Conservation (phyloP, 2,888 invertebrate species). For the Tethea ocularis region DNA sequence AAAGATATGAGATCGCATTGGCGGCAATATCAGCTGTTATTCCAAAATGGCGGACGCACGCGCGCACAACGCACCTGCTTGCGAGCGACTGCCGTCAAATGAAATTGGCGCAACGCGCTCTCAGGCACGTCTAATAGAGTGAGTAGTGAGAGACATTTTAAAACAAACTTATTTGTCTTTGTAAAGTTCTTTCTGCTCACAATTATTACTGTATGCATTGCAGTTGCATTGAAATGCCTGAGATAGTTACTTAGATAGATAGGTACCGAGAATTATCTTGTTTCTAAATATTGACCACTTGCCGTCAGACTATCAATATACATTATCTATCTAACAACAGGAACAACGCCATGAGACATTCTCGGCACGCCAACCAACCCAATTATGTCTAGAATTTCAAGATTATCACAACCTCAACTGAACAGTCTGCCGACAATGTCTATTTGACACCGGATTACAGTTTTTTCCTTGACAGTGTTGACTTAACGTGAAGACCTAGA, state of each 20-base stretch:
- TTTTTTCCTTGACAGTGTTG: conserved; percentile 20
- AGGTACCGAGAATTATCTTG: conserved; percentile 4
- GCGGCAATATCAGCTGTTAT: conserved; percentile 67
- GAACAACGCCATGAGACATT: not conserved
- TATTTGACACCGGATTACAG: conserved; percentile 5
- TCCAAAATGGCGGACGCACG: conserved; percentile 69
- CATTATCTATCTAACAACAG: conserved; percentile 4
- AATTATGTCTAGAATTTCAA: not conserved
- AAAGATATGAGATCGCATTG: conserved; percentile 56
- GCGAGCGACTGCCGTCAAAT: conserved; percentile 76
- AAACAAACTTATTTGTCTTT: conserved; percentile 44
- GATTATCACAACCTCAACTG: conserved; percentile 1
- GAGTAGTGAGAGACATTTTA: conserved; percentile 52
- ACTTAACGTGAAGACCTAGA: conserved; percentile 19
- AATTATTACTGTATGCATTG: conserved; percentile 18
- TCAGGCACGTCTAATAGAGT: conserved; percentile 62
- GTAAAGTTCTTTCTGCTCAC: conserved; percentile 25
- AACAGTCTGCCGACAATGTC: not conserved
- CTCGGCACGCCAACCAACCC: not conserved
- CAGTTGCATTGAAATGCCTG: not conserved
- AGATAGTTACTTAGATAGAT: not conserved
- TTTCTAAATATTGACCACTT: conserved; percentile 5
- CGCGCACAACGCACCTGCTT: conserved; percentile 78
- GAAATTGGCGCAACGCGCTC: conserved; percentile 74
- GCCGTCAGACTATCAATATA: conserved; percentile 7